These are phyloP conservation scores for Amblyornis subalaris DNA, from an alignment of 2,113 vertebrate species.

Conservation along the genomic window DNA sequence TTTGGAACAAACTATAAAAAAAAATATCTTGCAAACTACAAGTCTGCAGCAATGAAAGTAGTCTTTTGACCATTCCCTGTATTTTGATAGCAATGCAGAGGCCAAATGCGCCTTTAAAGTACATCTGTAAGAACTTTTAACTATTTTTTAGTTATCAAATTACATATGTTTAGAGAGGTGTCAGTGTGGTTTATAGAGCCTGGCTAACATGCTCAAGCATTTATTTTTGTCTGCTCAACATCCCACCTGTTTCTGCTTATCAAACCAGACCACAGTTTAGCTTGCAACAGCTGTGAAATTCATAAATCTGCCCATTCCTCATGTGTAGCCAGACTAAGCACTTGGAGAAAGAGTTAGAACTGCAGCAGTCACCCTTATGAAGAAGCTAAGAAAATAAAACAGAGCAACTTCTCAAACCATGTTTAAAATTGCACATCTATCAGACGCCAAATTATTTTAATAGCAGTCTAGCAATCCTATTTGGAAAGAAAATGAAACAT, in stretches of 20 bases:
- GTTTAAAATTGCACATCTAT: background rate
- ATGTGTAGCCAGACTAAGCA: constrained; percentile 4
- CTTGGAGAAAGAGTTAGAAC: background rate
- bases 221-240: constrained; percentile 62
- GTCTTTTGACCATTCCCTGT: background rate
- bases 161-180: constrained; percentile 40
- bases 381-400: constrained; percentile 4
- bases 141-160: constrained; percentile 45
- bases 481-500: background rate
- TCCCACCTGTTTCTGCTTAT: constrained; percentile 68
- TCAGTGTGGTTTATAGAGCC: constrained; percentile 38
- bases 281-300: constrained; percentile 56
- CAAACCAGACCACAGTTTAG: constrained; percentile 33
- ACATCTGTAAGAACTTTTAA: constrained; percentile 7
- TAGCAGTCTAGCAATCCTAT: background rate
- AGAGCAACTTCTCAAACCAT: background rate
- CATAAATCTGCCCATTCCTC: constrained; percentile 51
- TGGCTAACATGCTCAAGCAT: constrained; percentile 2
- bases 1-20: background rate
- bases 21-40: background rate
- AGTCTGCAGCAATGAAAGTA: background rate
- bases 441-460: constrained; percentile 17
- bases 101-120: background rate
- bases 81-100: background rate
- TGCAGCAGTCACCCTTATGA: background rate